A percentile compares a stretch with the other conserved stretches of the same genome.
Evolutionary conservation across 2,113 vertebrate species (phyloP).

Genomic region (Melospiza georgiana): DNA sequence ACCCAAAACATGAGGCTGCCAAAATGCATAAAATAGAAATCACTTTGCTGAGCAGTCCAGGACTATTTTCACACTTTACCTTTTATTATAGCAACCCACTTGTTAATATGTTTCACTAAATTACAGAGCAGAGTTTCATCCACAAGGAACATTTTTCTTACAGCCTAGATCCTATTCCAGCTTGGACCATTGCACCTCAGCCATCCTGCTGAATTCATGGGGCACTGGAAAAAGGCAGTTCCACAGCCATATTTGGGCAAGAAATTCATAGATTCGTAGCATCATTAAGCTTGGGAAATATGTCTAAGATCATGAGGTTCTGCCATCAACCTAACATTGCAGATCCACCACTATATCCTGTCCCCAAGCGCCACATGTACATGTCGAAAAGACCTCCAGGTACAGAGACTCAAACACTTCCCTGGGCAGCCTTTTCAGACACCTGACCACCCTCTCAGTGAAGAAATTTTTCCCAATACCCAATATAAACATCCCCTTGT

Average conservation of each 20-base stretch:
- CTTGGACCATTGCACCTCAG: not conserved
- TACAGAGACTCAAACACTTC: not conserved
- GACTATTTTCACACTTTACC: not conserved
- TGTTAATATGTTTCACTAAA: not conserved
- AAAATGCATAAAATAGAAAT: constrained; percentile 27
- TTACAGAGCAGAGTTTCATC: not conserved
- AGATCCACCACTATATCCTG: not conserved
- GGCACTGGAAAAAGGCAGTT: not conserved
- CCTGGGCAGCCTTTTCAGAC: not conserved
- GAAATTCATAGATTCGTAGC: not conserved
- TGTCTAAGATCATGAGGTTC: not conserved
- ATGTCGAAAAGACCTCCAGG: not conserved
- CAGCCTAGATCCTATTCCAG: not conserved
- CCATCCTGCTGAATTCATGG: not conserved
- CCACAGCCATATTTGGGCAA: not conserved
- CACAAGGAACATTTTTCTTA: not conserved
- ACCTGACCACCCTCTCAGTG: not conserved
- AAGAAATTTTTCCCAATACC: not conserved
- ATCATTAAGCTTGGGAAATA: not conserved
- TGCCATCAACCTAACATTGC: not conserved
- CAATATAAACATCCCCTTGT: not conserved
- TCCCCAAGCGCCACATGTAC: too few species aligned
- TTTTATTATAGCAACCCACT: not conserved
- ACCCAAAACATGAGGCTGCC: not conserved
- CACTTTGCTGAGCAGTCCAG: not conserved